Base-by-base conservation (phyloP, 2,888 invertebrate species). In the Cinara cedri region DNA sequence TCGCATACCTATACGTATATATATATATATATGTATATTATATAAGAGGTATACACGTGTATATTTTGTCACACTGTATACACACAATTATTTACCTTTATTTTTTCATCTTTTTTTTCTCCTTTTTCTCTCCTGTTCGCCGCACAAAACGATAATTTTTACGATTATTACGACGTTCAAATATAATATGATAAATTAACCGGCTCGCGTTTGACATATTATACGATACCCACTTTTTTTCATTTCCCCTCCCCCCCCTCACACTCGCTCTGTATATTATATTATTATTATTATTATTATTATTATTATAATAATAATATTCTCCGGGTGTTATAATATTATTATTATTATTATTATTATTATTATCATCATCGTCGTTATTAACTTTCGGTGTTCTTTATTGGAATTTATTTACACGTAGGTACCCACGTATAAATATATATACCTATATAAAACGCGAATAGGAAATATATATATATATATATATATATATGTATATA, bases 151-250 rank as follows among this genome's bases (percentile, higher is more conserved):
- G 54, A 75, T 75, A 65, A 75, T 75, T 75, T 34, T 75, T 54
- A 75, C 54, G 54, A 75, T 75, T 75, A 75, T 65, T 44, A 65
- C 63, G 65, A 54, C 65, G 65, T 16, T 4, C 8, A 16, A 34
- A 26, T 68, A 75, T 75, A 21, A 65, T 54, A 74, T 54, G 6
- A 75, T 75, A 75, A 75, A 74, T 74, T 74, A 74, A 74, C 63
- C 21, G 44, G n/a, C n/a, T n/a, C 34, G 34, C 42, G 54, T 75
- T 75, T 75, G 74, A 75, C 74, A 54, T 74, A 63, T 70, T 54
- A 57, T 65, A 42, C n/a, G 3, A 34, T 34, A 34, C 34, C 34
- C 34, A 34, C 6, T 34, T 34, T 34, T 34, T 34, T 72, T 72
- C 42, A 16, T 24, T 46, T 14, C 14, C 21, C 42, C 13, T 16